Conservation (phyloP, 2,888 invertebrate genomes). For the Cataglyphis livida region DNA sequence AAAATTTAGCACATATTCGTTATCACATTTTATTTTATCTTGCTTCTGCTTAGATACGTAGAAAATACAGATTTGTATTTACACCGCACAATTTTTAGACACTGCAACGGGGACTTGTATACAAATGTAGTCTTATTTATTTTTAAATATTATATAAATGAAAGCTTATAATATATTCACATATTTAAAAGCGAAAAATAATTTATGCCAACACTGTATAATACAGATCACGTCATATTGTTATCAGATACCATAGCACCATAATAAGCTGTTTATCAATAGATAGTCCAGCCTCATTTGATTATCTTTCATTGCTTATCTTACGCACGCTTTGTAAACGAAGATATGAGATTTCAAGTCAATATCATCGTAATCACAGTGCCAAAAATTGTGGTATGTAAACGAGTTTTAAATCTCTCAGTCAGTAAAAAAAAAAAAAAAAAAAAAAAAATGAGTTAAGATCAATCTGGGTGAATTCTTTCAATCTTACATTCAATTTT, state of each 20-base stretch:
- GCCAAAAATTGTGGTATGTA: not conserved
- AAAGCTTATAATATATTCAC: not conserved
- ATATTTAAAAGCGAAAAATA: not conserved
- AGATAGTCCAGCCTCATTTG: not conserved
- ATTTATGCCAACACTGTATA: not conserved
- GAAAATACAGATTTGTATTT: constrained; percentile 10
- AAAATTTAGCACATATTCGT: not conserved
- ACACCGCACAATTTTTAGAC: constrained; percentile 7
- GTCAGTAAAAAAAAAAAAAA: not conserved
- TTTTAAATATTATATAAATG: not conserved
- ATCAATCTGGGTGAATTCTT: constrained; percentile 4
- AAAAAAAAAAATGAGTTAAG: not conserved
- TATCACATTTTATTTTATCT: not conserved
- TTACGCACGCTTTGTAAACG: constrained; percentile 5
- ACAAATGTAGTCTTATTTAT: not conserved
- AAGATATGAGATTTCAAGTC: not conserved
- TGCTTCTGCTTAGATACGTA: constrained; percentile 14
- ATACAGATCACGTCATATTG: not conserved
- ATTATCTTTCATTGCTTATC: not conserved
- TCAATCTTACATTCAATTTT: not conserved
- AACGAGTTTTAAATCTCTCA: constrained; percentile 27
- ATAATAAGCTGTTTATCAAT: not conserved
- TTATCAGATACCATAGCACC: not conserved
- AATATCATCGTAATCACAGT: constrained; percentile 9
- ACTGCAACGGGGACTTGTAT: not conserved